Percentiles rank a stretch among this genome's conserved stretches.
These are phyloP conservation scores for Eclectus roratus DNA, from an alignment of 2,113 vertebrate species.

Conservation along the genomic window DNA sequence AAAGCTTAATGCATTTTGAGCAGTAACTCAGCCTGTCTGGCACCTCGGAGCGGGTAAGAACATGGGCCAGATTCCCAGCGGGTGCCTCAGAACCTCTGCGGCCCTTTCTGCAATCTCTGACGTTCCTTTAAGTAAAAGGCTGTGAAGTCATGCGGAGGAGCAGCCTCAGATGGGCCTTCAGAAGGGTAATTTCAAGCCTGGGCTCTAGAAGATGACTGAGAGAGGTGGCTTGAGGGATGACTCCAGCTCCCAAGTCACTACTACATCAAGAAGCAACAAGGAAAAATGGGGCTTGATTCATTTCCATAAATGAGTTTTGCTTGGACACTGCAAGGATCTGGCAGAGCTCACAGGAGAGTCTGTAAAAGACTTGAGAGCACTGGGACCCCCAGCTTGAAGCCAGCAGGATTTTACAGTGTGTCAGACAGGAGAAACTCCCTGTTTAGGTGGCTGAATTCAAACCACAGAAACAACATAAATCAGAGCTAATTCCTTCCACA, in stretches of 20 bases:
- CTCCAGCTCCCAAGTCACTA: not conserved
- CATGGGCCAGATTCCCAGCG: not conserved
- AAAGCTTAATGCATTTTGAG: conserved; percentile 7
- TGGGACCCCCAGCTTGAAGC: not conserved
- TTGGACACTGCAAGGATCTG: not conserved
- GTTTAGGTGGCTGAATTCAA: not conserved
- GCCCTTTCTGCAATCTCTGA: not conserved
- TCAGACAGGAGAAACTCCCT: not conserved
- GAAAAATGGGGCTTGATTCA: not conserved
- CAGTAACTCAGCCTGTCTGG: conserved; percentile 21
- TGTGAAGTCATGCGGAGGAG: accelerated
- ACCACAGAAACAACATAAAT: not conserved
- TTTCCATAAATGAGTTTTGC: not conserved
- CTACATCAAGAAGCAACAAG: not conserved
- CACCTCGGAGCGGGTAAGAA: not conserved
- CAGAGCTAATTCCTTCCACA: not conserved
- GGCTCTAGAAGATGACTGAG: not conserved
- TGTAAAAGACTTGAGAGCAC: not conserved
- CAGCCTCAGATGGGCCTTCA: not conserved
- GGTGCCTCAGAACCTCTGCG: not conserved
- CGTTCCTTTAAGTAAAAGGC: not conserved
- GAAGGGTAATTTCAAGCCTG: not conserved
- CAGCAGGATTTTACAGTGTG: not conserved
- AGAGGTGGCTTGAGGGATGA: not conserved
- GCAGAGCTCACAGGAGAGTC: not conserved